Evolutionary conservation across 2,113 vertebrate genomes (phyloP), one percentile per base, ranked within the genome.

Genomic region (Carettochelys insculpta): DNA sequence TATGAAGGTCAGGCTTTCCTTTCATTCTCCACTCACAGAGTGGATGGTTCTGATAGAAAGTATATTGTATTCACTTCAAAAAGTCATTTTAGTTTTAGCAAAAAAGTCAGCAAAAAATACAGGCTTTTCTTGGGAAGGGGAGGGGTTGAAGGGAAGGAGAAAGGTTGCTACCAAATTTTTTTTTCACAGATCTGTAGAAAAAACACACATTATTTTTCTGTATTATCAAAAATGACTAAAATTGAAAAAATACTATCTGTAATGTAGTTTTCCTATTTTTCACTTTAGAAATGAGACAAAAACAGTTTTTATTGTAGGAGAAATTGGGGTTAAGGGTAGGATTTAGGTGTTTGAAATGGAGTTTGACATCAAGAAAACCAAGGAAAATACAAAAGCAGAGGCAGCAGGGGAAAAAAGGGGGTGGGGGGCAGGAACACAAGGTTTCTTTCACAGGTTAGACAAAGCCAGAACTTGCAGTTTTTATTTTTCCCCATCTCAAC

Each of bases 201-300:
- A 78, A 83, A 91, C 93, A 20, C 68, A n/a, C 45, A 77, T 90
- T 50, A 83, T 89, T 95, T 90, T 91, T 94, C 73, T 82, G 16
- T 61, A 91, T 80, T 50, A 43, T 89, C 94, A 92, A 94, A 93
- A 6, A 29, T 9, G 43, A 82, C 75, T 82, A 54, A 83, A 95
- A 93, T 84, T 76, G 45, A 90, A 82, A 48, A 82, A 80, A 52
- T 31, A 45, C 77, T 41, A 54, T 83, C 78, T 24, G 9, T 25
- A 89, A 51, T 80, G 29, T 31, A 94, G 91, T 86, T 90, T 71
- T 78, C 65, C 45, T 51, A 68, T 95, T 82, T 77, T 87, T n/a
- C n/a, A 94, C 75, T n/a, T n/a, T 80, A 47, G 82, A 75, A 75
- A 19, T 52, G 27, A 61, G 51, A 91, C 11, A 80, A 92, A 41